Percentiles rank a stretch among this genome's conserved stretches.
These are phyloP conservation scores for Drosophila lacicola DNA, from an alignment of 2,888 invertebrate genomes.

Conservation along the genomic window DNA sequence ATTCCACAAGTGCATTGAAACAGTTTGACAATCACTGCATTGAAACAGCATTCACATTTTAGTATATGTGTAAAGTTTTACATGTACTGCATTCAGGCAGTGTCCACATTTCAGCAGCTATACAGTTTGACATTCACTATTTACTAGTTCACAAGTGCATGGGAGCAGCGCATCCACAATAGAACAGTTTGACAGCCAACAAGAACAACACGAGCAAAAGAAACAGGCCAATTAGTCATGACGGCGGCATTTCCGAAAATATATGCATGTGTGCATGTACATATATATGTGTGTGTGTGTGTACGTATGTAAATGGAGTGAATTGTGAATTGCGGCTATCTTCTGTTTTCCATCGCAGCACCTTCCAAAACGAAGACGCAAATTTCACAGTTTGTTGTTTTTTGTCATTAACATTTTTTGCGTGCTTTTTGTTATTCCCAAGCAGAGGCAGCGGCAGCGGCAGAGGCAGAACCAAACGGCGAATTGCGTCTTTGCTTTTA, in stretches of 20 bases:
- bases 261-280: neutral
- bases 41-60: neutral
- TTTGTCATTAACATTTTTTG: slow-evolving; percentile 48
- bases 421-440: slow-evolving; percentile 50
- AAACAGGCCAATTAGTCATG: slow-evolving; percentile 19
- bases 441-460: neutral
- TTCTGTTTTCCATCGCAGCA: slow-evolving; percentile 33
- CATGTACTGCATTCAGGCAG: neutral
- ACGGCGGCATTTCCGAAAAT: slow-evolving; percentile 22
- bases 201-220: neutral
- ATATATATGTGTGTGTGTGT: neutral
- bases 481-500: slow-evolving; percentile 69
- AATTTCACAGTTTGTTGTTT: slow-evolving; percentile 33
- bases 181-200: slow-evolving; percentile 1
- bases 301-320: neutral
- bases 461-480: slow-evolving; percentile 19
- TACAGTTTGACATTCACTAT: neutral
- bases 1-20: slow-evolving; percentile 17
- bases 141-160: neutral
- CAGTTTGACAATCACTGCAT: neutral
- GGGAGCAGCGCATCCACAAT: neutral
- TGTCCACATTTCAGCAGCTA: neutral
- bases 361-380: slow-evolving; percentile 22
- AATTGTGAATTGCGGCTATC: neutral
- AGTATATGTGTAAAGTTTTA: too few species aligned